Conservation (phyloP, 2,888 invertebrate species). For the Taphrorychus bicolor region DNA sequence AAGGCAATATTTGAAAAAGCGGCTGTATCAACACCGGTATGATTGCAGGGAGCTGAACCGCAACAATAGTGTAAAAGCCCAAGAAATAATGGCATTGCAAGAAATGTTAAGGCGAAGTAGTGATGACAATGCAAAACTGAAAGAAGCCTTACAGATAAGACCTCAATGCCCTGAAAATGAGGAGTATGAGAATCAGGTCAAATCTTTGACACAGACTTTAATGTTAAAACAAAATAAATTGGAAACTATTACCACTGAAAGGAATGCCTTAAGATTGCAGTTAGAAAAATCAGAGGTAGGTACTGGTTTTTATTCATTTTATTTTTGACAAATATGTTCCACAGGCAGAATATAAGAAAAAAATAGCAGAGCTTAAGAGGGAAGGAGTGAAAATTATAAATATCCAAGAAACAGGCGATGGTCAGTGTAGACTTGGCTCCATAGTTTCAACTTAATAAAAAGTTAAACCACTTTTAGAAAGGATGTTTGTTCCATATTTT, state of each 20-base stretch:
- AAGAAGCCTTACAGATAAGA: slow-evolving; percentile 58
- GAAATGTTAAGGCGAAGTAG: slow-evolving; percentile 56
- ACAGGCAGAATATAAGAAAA: slow-evolving; percentile 69
- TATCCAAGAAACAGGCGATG: slow-evolving; percentile 72
- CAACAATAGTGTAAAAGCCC: too few species aligned
- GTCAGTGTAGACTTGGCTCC: slow-evolving; percentile 34
- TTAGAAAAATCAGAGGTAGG: slow-evolving; percentile 82
- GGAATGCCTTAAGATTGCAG: slow-evolving; percentile 84
- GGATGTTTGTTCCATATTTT: slow-evolving; percentile 73
- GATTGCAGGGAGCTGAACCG: too few species aligned
- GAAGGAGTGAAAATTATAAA: slow-evolving; percentile 64
- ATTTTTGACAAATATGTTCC: slow-evolving; percentile 29
- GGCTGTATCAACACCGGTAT: too few species aligned
- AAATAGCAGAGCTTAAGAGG: slow-evolving; percentile 63
- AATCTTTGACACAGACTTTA: slow-evolving; percentile 78
- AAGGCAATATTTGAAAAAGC: too few species aligned
- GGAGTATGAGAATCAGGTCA: slow-evolving; percentile 62
- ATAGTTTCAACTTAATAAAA: too few species aligned
- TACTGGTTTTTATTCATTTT: too few species aligned
- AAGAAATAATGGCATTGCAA: slow-evolving; percentile 59
- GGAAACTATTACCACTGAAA: slow-evolving; percentile 83
- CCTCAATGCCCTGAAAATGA: slow-evolving; percentile 60
- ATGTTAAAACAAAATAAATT: slow-evolving; percentile 85
- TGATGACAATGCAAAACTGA: slow-evolving; percentile 57
- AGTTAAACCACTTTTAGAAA: slow-evolving; percentile 64